Evolutionary conservation across 2,113 vertebrate species (phyloP), one percentile per base, ranked within the genome.

Genomic region (Gadus macrocephalus): DNA sequence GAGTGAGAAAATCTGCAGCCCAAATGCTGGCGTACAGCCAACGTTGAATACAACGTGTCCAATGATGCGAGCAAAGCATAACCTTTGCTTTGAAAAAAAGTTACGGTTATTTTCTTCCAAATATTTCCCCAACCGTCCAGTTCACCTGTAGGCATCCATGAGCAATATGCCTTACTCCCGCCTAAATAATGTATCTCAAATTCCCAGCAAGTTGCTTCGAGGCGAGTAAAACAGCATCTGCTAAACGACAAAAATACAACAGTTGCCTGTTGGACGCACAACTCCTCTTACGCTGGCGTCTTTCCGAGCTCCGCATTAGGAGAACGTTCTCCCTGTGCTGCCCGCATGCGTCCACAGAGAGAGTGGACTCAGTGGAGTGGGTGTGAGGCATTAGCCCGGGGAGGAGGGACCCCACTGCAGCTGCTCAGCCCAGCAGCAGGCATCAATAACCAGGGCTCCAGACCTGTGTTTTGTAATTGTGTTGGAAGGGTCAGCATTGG

Each of bases 401-500:
- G 16, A 72, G 75, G 74, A 62, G 69, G 75, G 80, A 85, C 83
- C 83, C 81, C 79, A 56, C 74, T 72, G 75, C 83, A 83, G 85
- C 82, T 85, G 86, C 81, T 83, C 82, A 76, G 80, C 83, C 83
- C 88, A 78, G 75, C 59, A 76, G 85, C 70, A 79, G 82, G 81
- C 88, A 88, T 92, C 88, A 87, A 91, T 92, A 91, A 89, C 86
- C 38, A 75, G 42, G 42, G 84, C 82, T 78, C 82, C 84, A 77
- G 78, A 82, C 82, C 80, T 82, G 82, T 81, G 82, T 59, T 82
- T 86, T 65, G 83, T 91, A 86, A 92, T 89, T 91, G 91, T 88
- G 89, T 89, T 86, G 83, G 80, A 78, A 82, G 86, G 91, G 90
- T 91, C 92, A 89, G 61, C 53, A 72, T 77, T 73, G 85, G 90